A percentile compares a stretch with the other conserved stretches of the same genome.
These are phyloP conservation scores for Leucophenga maculata DNA, from an alignment of 2,888 invertebrate species.

Conservation along the genomic window DNA sequence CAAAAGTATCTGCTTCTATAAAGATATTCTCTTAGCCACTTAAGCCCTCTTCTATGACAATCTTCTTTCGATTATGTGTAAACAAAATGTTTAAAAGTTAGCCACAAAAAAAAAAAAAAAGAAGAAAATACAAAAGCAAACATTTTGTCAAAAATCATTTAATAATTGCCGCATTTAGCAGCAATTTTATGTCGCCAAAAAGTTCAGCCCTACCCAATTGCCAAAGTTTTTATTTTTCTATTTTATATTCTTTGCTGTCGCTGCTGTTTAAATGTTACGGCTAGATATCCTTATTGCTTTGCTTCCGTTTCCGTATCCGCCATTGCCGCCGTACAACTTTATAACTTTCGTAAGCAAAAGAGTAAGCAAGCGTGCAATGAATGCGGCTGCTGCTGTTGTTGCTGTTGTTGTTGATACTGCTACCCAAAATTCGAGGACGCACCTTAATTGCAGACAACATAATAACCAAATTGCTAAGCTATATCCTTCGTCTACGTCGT, in stretches of 20 bases:
- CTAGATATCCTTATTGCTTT: not conserved
- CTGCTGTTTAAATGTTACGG: constrained; percentile 9
- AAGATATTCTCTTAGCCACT: too few relatives aligned
- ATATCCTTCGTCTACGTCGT: constrained; percentile 27
- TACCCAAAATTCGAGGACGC: not conserved
- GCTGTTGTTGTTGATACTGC: not conserved
- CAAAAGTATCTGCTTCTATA: too few relatives aligned
- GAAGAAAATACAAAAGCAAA: too few relatives aligned
- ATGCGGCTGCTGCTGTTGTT: not conserved
- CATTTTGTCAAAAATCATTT: too few relatives aligned
- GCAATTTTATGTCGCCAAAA: constrained; percentile 19
- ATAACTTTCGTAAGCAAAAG: not conserved
- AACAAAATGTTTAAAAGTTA: too few relatives aligned
- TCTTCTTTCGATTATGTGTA: too few relatives aligned
- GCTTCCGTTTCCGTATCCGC: not conserved
- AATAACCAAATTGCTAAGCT: constrained; percentile 24
- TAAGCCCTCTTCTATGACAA: too few relatives aligned
- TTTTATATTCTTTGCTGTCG: constrained; percentile 13
- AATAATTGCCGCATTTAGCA: too few relatives aligned
- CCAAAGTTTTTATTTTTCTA: not conserved
- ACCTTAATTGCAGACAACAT: constrained; percentile 31
- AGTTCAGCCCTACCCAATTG: too few relatives aligned
- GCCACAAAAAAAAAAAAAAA: too few relatives aligned
- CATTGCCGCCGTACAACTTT: too few relatives aligned
- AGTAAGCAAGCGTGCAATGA: not conserved